Evolutionary conservation across 2,888 invertebrate species (phyloP).

Genomic region (Parthenolecanium corni): DNA sequence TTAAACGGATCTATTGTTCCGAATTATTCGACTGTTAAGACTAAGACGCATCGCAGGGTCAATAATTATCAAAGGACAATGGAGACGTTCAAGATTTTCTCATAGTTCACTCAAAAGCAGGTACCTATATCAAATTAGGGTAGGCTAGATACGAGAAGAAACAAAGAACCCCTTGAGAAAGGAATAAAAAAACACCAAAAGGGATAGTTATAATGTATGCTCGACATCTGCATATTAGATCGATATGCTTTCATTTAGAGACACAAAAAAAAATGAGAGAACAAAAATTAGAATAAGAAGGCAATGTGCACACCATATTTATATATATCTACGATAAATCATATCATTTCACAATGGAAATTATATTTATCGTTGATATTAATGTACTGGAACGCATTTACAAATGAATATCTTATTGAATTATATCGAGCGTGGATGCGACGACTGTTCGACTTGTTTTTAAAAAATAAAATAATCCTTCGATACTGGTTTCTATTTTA

Average conservation of each 20-base stretch:
- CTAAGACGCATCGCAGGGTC: slow-evolving; percentile 20
- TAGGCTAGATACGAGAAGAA: slow-evolving; percentile 19
- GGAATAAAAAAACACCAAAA: background rate
- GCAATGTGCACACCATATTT: slow-evolving; percentile 7
- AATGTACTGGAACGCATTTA: slow-evolving; percentile 26
- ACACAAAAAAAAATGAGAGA: background rate
- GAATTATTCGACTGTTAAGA: slow-evolving; percentile 23
- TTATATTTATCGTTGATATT: slow-evolving; percentile 25
- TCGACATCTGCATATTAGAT: slow-evolving; percentile 23
- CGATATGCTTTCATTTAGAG: slow-evolving; percentile 6
- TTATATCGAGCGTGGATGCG: slow-evolving; percentile 15
- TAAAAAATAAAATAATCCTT: background rate
- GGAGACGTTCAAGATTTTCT: slow-evolving; percentile 15
- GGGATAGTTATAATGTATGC: slow-evolving; percentile 19
- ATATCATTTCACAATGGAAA: slow-evolving; percentile 19
- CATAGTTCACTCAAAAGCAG: slow-evolving; percentile 14
- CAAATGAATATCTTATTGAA: slow-evolving; percentile 27
- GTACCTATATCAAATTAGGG: slow-evolving; percentile 22
- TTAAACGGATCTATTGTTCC: slow-evolving; percentile 6
- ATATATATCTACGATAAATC: slow-evolving; percentile 9
- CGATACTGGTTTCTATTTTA: no score
- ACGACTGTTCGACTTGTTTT: slow-evolving; percentile 11
- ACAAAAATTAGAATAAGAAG: background rate
- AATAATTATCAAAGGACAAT: slow-evolving; percentile 13
- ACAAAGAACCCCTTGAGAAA: slow-evolving; percentile 23